phyloP scores from a whole-genome alignment of 2,113 vertebrate genomes.

The Limnothrissa miodon region DNA sequence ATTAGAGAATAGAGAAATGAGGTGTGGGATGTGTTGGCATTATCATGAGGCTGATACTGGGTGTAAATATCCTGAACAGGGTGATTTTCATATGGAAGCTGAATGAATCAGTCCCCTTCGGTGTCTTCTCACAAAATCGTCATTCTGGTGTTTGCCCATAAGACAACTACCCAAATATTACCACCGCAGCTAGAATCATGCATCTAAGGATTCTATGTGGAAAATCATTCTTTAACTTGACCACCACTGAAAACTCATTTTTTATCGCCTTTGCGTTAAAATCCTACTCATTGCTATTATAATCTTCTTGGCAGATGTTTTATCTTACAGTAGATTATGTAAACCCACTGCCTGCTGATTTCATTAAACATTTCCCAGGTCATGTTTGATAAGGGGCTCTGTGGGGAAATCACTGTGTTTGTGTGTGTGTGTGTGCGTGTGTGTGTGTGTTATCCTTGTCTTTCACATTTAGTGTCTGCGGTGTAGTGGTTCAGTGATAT shows the following conservation, averaged over 20 bases:
- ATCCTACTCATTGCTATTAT: not conserved
- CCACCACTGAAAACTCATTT: not conserved
- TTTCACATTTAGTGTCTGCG: not conserved
- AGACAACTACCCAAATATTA: not conserved
- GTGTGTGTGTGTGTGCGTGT: too few relatives aligned
- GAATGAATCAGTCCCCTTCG: not conserved
- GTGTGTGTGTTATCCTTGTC: too few relatives aligned
- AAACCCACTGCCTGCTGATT: not conserved
- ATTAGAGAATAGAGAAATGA: too few relatives aligned
- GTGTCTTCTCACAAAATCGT: not conserved
- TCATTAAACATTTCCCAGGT: not conserved
- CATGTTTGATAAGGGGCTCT: not conserved
- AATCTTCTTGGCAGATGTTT: not conserved
- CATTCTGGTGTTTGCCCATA: not conserved
- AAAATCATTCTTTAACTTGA: too few relatives aligned
- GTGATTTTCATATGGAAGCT: not conserved
- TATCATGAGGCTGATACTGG: not conserved
- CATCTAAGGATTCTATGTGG: not conserved
- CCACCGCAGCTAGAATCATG: not conserved
- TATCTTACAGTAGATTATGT: not conserved
- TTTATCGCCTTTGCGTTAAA: not conserved
- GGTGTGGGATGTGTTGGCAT: not conserved
- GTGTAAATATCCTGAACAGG: not conserved
- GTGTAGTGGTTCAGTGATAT: not conserved
- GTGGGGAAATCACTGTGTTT: not conserved